A percentile compares a stretch with the other conserved stretches of the same genome.
Conservation (phyloP, 2,797 vertebrate genomes). For the Catamblyrhynchus diadema region DNA sequence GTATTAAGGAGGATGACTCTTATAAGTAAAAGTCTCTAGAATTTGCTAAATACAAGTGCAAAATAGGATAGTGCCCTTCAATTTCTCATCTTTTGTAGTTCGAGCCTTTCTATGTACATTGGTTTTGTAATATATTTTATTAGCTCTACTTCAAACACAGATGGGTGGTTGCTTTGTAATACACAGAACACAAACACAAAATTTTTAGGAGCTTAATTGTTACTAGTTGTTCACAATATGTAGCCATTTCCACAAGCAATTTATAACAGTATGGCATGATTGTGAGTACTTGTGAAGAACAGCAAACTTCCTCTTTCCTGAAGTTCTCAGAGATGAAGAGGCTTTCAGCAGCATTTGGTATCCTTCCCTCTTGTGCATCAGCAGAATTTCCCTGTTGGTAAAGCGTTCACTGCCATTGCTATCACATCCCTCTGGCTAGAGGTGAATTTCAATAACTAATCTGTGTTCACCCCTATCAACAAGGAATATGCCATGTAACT, state of each 20-base stretch:
- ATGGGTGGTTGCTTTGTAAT: neutral
- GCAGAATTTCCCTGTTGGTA: neutral
- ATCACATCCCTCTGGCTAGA: neutral
- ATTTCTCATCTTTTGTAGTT: neutral
- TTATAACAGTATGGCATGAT: neutral
- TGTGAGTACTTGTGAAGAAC: neutral
- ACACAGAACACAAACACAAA: neutral
- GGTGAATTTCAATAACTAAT: neutral
- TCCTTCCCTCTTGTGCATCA: neutral
- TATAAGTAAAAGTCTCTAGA: neutral
- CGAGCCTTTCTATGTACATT: neutral
- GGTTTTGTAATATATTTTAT: neutral
- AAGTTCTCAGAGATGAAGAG: neutral
- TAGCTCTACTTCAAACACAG: neutral
- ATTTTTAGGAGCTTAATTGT: neutral
- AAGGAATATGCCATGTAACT: neutral
- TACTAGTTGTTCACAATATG: fast-evolving
- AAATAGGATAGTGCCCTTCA: neutral
- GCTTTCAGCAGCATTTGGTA: neutral
- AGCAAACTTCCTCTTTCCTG: neutral
- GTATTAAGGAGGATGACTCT: neutral
- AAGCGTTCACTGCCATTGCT: neutral
- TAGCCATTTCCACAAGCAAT: neutral
- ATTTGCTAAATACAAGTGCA: neutral
- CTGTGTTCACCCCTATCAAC: neutral